Evolutionary conservation across 2,113 vertebrate species (phyloP).

Genomic region (Eolophus roseicapilla): DNA sequence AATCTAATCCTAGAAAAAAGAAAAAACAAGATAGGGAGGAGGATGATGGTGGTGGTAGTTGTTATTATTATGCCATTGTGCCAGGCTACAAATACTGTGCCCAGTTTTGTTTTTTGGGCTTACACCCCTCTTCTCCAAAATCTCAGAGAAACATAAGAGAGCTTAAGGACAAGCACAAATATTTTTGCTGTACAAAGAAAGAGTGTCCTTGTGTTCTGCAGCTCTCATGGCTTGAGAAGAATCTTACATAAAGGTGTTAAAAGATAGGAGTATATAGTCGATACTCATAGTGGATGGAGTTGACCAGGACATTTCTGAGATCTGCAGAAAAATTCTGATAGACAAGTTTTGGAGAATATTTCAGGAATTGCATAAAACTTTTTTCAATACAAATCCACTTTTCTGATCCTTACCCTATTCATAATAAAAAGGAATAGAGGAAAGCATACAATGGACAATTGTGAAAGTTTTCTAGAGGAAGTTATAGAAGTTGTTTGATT

Average conservation of each 20-base stretch:
- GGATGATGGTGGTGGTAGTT: too few relatives aligned
- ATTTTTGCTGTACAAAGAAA: not conserved
- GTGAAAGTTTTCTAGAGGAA: not conserved
- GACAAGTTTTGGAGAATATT: not conserved
- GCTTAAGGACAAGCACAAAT: not conserved
- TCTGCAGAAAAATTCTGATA: not conserved
- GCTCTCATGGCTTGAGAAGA: not conserved
- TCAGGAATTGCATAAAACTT: not conserved
- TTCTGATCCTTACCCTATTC: not conserved
- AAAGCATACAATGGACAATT: not conserved
- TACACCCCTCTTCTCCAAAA: not conserved
- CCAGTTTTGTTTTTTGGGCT: not conserved
- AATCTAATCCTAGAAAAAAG: not conserved
- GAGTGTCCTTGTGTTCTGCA: not conserved
- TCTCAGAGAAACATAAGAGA: not conserved
- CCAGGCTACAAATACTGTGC: not conserved
- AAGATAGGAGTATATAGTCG: not conserved
- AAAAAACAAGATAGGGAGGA: not conserved
- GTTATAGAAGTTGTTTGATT: not conserved
- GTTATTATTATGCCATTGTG: not conserved
- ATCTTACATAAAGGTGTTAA: not conserved
- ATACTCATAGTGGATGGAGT: not conserved
- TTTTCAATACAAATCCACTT: not conserved
- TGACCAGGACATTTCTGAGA: not conserved
- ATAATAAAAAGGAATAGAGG: not conserved